These are phyloP conservation scores for Pangasius mekongensis DNA, from an alignment of 2,797 vertebrate species.

Conservation along the genomic window DNA sequence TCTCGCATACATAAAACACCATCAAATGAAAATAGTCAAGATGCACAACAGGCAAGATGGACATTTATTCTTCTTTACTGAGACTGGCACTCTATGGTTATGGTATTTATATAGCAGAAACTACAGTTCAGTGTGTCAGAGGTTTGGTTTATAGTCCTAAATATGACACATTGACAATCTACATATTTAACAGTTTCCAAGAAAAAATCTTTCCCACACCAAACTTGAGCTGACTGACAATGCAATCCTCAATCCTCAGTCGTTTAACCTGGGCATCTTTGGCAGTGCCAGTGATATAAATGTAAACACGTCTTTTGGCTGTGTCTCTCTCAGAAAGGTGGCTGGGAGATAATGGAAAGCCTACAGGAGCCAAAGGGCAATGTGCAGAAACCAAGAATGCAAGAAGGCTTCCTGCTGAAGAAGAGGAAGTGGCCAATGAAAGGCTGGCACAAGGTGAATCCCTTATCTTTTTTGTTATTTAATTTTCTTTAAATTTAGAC, in stretches of 20 bases:
- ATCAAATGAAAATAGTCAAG: conserved; percentile 34
- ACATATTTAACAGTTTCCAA: not conserved
- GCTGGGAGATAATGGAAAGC: conserved; percentile 96
- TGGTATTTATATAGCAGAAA: not conserved
- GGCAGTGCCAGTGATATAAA: not conserved
- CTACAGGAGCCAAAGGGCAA: conserved; percentile 81
- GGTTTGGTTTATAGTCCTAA: not conserved
- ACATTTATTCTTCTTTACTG: not conserved
- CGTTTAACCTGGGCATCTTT: not conserved
- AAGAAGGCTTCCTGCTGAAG: conserved; percentile 92
- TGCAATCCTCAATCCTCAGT: not conserved
- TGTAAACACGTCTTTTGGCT: conserved; percentile 2
- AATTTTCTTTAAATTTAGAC: not conserved
- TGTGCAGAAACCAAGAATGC: conserved; percentile 85
- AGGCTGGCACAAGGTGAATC: conserved; percentile 96
- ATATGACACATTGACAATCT: not conserved
- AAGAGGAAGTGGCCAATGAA: conserved; percentile 98
- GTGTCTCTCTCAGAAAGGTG: conserved; percentile 79
- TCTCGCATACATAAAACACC: conserved; percentile 9
- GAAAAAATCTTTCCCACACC: not conserved
- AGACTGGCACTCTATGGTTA: not conserved
- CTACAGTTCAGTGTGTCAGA: not conserved
- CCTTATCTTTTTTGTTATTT: not conserved
- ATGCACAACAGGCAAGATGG: conserved; percentile 38
- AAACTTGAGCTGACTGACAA: not conserved